Conservation (phyloP, 2,888 invertebrate genomes). For the Lepas anatifera region DNA sequence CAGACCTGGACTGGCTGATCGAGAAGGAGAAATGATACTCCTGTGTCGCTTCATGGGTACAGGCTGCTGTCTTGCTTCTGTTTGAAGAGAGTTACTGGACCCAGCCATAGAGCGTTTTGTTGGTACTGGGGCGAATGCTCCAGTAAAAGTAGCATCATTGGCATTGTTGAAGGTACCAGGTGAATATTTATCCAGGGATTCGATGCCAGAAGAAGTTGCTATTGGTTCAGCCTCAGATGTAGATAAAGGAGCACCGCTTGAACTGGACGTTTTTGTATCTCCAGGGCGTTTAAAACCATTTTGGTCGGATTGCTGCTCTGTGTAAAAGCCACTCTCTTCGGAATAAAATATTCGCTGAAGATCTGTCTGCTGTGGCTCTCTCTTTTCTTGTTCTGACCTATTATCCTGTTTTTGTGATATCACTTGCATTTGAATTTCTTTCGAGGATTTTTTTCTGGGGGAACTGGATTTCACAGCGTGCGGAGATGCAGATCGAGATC, state of each 20-base stretch:
- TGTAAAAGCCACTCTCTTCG: too few relatives aligned
- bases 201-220: background rate
- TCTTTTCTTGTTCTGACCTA: too few relatives aligned
- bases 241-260: background rate
- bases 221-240: background rate
- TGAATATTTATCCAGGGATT: background rate
- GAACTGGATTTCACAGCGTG: background rate
- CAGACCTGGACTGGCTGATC: background rate
- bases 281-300: too few relatives aligned
- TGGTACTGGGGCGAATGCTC: background rate
- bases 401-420: too few relatives aligned
- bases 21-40: background rate
- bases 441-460: background rate
- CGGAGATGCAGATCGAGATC: background rate
- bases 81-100: background rate
- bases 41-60: background rate
- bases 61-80: background rate
- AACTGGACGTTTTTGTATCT: background rate
- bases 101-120: background rate
- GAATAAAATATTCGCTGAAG: too few relatives aligned
- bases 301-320: too few relatives aligned
- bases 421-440: too few relatives aligned
- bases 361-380: too few relatives aligned
- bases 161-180: too few relatives aligned
- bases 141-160: too few relatives aligned